Conservation (phyloP, 2,113 vertebrate species). For the Poicephalus meyeri region DNA sequence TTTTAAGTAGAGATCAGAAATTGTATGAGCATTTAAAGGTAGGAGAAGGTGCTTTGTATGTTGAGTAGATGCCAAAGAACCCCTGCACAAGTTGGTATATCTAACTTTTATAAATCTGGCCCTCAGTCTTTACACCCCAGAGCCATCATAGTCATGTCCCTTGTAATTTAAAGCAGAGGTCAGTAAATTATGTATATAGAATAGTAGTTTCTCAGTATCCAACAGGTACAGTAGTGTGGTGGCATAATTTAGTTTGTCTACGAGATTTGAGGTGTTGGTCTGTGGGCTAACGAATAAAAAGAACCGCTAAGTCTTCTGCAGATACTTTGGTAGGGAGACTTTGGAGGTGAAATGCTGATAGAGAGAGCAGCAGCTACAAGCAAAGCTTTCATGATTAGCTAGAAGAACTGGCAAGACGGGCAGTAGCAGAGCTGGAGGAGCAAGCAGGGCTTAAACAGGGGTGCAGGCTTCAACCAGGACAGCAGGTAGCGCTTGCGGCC, state of each 20-base stretch:
- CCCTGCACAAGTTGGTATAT: background rate
- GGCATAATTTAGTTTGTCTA: background rate
- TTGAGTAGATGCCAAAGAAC: background rate
- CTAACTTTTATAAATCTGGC: background rate
- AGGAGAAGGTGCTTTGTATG: background rate
- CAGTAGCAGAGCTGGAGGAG: background rate
- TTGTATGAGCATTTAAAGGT: background rate
- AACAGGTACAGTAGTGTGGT: background rate
- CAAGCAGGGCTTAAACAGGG: background rate
- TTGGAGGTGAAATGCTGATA: background rate
- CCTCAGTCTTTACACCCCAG: background rate
- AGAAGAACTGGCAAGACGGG: background rate
- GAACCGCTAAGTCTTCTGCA: background rate
- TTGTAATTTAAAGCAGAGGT: background rate
- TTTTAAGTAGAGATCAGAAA: background rate
- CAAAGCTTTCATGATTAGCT: background rate
- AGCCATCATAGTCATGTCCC: background rate
- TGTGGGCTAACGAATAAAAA: background rate
- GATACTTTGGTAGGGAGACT: background rate
- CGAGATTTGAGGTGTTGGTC: background rate
- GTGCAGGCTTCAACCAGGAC: background rate
- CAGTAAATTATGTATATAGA: background rate
- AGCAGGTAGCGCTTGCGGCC: background rate
- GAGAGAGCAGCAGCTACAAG: background rate
- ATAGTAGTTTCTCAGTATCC: background rate